These are phyloP conservation scores for Mechanitis mazaeus DNA, from an alignment of 2,888 invertebrate genomes.

Conservation along the genomic window DNA sequence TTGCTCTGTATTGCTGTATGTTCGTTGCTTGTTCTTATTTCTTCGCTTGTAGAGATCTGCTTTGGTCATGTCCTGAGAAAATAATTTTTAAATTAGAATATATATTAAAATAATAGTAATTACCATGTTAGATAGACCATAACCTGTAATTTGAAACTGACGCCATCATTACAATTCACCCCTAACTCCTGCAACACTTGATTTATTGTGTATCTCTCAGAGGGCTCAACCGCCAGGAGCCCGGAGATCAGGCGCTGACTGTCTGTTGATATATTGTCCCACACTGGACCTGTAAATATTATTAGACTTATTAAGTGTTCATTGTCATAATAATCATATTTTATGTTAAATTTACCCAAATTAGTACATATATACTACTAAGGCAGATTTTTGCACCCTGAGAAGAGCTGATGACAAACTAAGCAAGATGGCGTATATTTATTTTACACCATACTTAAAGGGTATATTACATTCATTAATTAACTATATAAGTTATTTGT, in stretches of 20 bases:
- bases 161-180: conserved; percentile 33
- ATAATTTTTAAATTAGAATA: neutral
- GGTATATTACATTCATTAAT: too few species aligned
- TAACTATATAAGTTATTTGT: neutral
- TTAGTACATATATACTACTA: too few species aligned
- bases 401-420: too few species aligned
- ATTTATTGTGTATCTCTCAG: conserved; percentile 80
- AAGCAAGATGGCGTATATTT: too few species aligned
- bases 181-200: conserved; percentile 77
- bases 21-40: conserved; percentile 59
- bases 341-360: too few species aligned
- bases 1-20: conserved; percentile 48
- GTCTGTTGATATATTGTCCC: conserved; percentile 83
- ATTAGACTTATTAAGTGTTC: neutral
- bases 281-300: conserved; percentile 59
- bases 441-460: too few species aligned
- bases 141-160: conserved; percentile 51
- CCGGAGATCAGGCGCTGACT: conserved; percentile 87
- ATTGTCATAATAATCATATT: too few species aligned
- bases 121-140: conserved; percentile 29
- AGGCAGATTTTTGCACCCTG: too few species aligned
- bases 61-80: conserved; percentile 66
- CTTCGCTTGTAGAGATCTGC: conserved; percentile 68
- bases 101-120: conserved; percentile 1
- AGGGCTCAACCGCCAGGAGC: conserved; percentile 87